Base-by-base conservation (phyloP, 2,888 invertebrate genomes). In the Morpho deidamia region DNA sequence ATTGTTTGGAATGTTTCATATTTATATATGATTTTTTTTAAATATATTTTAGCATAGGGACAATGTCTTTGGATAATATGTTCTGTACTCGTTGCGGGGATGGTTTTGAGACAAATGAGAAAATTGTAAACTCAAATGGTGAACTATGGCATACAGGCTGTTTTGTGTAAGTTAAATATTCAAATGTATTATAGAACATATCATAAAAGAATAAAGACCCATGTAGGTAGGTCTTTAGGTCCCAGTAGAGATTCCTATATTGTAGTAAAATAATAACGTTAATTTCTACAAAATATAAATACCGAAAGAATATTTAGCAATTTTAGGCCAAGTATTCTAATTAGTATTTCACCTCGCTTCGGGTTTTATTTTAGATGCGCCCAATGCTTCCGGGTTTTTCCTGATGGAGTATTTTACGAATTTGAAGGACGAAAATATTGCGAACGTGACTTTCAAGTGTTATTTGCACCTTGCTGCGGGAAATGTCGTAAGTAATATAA, bases 371-470 rank as follows among this genome's bases (percentile, higher is more conserved):
- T 47, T 69, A 96, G 99, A 23, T 99, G 99, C 85, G 99, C 99
- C 1, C 99, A 99, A 89, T 99, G 99, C 79, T 99, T 99, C 85
- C 95, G 98, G 57, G 95, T 97, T 44, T 99, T 99, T 77, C 97
- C 97, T 58, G 99, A 99, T 76, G 99, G 99, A 50, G 94, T 98
- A 45, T 99, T 99, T 81, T 99, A 98, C 81, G 99, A 99, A 90
- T 99, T 99, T 81, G 99, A 99, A 83, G 99, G 98, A 0, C 92
- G 99, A 62, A 99, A 99, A 83, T 99, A 99, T 81, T 99, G 99
- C 75, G 99, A 99, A 85, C 96, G 98, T 77, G 99, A 99, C 83
- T 99, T 99, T 78, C 99, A 99, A 83, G 98, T 98, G 14, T 90
- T 98, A 7, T 98, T 97, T 90, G 96, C 98, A 47, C 96, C 99